phyloP scores from a whole-genome alignment of 2,797 vertebrate species.

The Cephalopachus bancanus region DNA sequence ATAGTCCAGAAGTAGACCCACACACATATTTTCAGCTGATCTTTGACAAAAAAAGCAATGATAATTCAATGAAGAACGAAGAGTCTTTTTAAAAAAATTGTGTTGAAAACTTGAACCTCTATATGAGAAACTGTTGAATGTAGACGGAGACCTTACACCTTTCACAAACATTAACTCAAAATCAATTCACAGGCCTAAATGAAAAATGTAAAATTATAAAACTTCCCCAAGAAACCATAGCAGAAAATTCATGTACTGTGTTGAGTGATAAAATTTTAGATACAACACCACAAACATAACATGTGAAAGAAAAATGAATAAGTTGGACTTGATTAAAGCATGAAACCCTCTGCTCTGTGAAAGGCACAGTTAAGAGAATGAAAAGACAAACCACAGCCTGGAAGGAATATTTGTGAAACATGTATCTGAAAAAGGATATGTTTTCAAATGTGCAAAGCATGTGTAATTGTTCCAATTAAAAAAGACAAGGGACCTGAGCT shows the following conservation, averaged over 20 bases:
- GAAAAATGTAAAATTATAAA: not conserved
- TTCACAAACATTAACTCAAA: not conserved
- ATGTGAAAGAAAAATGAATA: not conserved
- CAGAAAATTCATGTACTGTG: not conserved
- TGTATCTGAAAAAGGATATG: not conserved
- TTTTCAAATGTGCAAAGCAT: not conserved
- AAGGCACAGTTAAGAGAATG: not conserved
- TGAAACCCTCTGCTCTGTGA: not conserved
- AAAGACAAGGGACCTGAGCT: not conserved
- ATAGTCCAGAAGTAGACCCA: not conserved
- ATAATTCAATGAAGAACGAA: not conserved
- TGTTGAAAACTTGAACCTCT: not conserved
- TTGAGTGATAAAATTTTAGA: not conserved
- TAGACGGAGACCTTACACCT: not conserved
- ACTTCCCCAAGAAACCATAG: not conserved
- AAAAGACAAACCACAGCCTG: not conserved
- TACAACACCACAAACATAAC: not conserved
- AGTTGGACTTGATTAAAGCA: not conserved
- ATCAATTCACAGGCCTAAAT: not conserved
- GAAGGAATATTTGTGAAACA: not conserved
- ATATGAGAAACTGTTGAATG: not conserved
- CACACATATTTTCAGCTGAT: not conserved
- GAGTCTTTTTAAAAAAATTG: not conserved
- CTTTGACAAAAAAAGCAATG: not conserved
- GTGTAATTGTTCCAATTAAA: not conserved